These are phyloP conservation scores for Meteorus colon DNA, from an alignment of 2,888 invertebrate species.

Conservation along the genomic window DNA sequence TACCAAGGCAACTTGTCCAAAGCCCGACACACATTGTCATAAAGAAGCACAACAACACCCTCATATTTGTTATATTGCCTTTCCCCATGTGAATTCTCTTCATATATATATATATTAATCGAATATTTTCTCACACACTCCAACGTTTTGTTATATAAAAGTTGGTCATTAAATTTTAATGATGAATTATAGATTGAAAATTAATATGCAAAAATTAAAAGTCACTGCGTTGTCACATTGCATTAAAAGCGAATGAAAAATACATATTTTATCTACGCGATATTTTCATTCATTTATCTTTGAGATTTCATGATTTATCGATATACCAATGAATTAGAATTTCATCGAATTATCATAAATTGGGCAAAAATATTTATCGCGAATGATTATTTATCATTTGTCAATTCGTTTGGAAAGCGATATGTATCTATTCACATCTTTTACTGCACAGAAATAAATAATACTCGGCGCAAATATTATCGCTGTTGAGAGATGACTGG, in stretches of 20 bases:
- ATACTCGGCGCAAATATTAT: constrained; percentile 11
- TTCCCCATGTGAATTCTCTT: constrained; percentile 27
- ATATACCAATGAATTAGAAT: background rate
- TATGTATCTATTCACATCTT: background rate
- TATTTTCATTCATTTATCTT: constrained; percentile 7
- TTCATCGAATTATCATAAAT: background rate
- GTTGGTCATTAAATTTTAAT: background rate
- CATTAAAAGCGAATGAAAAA: background rate
- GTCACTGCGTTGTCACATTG: background rate
- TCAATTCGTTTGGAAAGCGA: background rate
- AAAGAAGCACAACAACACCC: constrained; percentile 14
- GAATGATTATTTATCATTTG: background rate
- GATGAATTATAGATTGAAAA: background rate
- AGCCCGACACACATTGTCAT: constrained; percentile 43
- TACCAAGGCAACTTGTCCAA: constrained; percentile 45
- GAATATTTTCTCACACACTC: too few species aligned
- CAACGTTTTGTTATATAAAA: too few species aligned
- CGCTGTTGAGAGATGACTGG: constrained; percentile 6
- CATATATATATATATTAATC: background rate
- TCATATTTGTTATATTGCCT: constrained; percentile 13
- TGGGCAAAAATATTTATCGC: background rate
- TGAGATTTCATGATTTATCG: constrained; percentile 5
- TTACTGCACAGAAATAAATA: background rate
- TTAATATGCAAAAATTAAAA: background rate
- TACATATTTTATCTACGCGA: background rate